Conservation (phyloP, 2,888 invertebrate genomes). For the Nomada goodeniana region DNA sequence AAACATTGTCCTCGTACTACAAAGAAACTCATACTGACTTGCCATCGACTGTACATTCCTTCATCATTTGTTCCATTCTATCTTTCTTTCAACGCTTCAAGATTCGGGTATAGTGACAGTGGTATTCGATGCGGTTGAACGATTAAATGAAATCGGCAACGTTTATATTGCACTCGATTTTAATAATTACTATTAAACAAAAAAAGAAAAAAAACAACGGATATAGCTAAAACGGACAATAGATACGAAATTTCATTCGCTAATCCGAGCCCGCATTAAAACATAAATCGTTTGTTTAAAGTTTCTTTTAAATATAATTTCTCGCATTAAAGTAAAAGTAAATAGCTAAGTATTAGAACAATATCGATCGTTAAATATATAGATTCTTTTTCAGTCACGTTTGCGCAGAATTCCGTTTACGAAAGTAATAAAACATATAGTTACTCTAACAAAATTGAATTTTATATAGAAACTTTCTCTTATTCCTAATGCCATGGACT, state of each 20-base stretch:
- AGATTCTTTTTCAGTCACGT: slow-evolving; percentile 33
- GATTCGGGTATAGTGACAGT: slow-evolving; percentile 40
- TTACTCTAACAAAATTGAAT: slow-evolving; percentile 16
- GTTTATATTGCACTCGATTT: slow-evolving; percentile 75
- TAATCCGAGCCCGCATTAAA: slow-evolving; percentile 15
- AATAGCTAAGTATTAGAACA: slow-evolving; percentile 36
- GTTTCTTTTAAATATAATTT: slow-evolving; percentile 16
- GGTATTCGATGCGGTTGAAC: slow-evolving; percentile 40
- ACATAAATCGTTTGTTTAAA: slow-evolving; percentile 27
- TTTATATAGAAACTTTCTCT: slow-evolving; percentile 20
- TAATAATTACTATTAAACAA: slow-evolving; percentile 54
- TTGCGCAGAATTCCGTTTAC: slow-evolving; percentile 23
- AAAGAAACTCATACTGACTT: slow-evolving; percentile 24
- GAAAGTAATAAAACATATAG: slow-evolving; percentile 36
- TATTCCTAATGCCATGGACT: slow-evolving; percentile 4
- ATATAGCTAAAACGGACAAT: slow-evolving; percentile 49
- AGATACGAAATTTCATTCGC: slow-evolving; percentile 2
- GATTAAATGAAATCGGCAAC: slow-evolving; percentile 61
- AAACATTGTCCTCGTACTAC: slow-evolving; percentile 22
- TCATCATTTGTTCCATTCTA: neutral
- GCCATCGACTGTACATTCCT: slow-evolving; percentile 28
- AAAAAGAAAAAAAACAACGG: slow-evolving; percentile 33
- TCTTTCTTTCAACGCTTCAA: slow-evolving; percentile 25
- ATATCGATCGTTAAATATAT: slow-evolving; percentile 29
- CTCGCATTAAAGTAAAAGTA: slow-evolving; percentile 33